Conservation (phyloP, 2,888 invertebrate genomes). For the Neoaliturus tenellus region DNA sequence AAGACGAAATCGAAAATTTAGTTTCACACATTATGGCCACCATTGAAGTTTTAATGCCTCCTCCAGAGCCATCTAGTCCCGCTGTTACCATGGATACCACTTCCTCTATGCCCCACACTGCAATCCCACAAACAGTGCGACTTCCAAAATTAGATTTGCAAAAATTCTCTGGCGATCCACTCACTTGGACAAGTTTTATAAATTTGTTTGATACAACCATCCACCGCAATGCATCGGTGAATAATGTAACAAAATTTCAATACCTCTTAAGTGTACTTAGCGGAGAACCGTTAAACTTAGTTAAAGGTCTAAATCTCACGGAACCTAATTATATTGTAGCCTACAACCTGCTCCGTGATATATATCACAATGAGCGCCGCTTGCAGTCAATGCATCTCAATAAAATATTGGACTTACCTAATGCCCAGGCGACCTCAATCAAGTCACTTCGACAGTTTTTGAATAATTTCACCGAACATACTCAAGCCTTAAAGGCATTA, state of each 20-base stretch:
- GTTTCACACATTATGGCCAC: no score
- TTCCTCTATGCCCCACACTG: no score
- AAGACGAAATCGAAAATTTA: no score
- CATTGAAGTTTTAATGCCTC: no score
- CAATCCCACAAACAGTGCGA: background rate
- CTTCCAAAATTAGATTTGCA: background rate
- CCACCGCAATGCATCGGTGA: no score
- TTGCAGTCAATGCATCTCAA: background rate
- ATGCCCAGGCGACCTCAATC: background rate
- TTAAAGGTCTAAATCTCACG: background rate
- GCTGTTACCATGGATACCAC: no score
- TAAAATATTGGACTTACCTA: background rate
- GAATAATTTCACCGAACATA: background rate
- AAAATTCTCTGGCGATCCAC: slow-evolving; percentile 1
- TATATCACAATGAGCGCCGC: background rate
- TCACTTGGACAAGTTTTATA: background rate
- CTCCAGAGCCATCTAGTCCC: no score
- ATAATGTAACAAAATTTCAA: no score
- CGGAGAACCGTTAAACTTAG: background rate
- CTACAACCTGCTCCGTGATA: background rate
- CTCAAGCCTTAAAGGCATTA: background rate
- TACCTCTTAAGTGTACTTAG: no score
- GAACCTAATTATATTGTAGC: background rate
- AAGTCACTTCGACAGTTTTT: background rate
- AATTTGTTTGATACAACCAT: background rate